These are phyloP conservation scores for Melanotaenia maccullochi DNA, from an alignment of 2,797 vertebrate species.

Conservation along the genomic window DNA sequence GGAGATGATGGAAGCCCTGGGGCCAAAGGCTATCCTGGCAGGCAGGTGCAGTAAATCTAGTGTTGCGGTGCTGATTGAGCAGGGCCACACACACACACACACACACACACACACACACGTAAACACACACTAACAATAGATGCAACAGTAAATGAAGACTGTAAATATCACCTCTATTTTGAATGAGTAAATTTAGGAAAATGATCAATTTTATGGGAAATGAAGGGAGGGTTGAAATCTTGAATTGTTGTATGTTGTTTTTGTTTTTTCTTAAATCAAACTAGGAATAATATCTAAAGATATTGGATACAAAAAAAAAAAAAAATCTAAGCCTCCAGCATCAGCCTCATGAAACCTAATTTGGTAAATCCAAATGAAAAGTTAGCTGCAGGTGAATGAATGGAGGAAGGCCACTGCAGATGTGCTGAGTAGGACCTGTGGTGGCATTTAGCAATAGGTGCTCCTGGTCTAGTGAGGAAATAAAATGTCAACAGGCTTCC, in stretches of 20 bases:
- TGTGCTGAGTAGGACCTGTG: constrained; percentile 28
- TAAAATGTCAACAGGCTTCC: constrained; percentile 56
- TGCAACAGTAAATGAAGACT: constrained; percentile 11
- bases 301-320: constrained; percentile 20
- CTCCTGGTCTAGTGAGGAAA: constrained; percentile 36
- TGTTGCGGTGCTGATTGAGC: constrained; percentile 82
- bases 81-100: constrained; percentile 54
- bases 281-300: constrained; percentile 18
- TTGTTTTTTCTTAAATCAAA: not conserved
- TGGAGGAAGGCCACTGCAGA: constrained; percentile 1
- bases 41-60: constrained; percentile 99
- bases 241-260: constrained; percentile 4
- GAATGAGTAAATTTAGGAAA: constrained; percentile 11
- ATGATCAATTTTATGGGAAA: not conserved
- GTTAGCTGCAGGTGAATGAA: constrained; percentile 27
- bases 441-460: constrained; percentile 22
- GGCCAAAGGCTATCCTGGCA: constrained; percentile 99
- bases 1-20: constrained; percentile 93
- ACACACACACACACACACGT: constrained; percentile 28
- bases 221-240: not conserved
- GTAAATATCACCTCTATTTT: constrained; percentile 7
- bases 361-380: constrained; percentile 49
- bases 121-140: not conserved
- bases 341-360: not conserved
- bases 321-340: not conserved